Evolutionary conservation across 64 coral and sea anemone species (phyloP).

Genomic region (Dendrophyllia cribrosa): DNA sequence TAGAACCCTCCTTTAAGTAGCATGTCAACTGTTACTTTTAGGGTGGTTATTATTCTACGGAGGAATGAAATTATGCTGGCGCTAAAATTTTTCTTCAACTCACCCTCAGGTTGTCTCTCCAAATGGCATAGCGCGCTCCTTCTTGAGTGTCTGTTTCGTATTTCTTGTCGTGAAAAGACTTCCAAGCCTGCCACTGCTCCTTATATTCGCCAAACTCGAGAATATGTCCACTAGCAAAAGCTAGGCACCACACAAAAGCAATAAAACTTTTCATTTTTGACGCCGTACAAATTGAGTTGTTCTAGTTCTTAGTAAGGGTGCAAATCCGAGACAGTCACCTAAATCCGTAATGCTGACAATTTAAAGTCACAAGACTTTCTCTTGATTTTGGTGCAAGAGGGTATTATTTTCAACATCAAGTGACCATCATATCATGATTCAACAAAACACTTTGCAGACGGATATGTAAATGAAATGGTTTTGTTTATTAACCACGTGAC

Average conservation of each 20-base stretch:
- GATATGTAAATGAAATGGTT: too few species aligned
- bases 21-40: too few species aligned
- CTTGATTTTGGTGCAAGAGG: background rate
- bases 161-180: slow-evolving; percentile 59
- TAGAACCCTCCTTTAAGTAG: too few species aligned
- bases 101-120: slow-evolving; percentile 79
- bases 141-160: slow-evolving; percentile 67
- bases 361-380: background rate
- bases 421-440: too few species aligned
- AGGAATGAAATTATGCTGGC: too few species aligned
- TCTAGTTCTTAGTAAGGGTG: too few species aligned
- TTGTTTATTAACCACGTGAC: too few species aligned
- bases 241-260: slow-evolving; percentile 48
- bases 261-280: background rate
- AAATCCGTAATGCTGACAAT: background rate
- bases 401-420: too few species aligned
- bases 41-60: too few species aligned
- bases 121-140: slow-evolving; percentile 58
- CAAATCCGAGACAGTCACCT: background rate
- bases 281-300: too few species aligned
- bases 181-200: slow-evolving; percentile 78
- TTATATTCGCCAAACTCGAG: slow-evolving; percentile 47
- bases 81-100: background rate
- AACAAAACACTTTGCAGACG: too few species aligned
- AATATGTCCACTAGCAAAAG: slow-evolving; percentile 46